Percentiles rank a stretch among this genome's conserved stretches.
Conservation (phyloP, 2,113 vertebrate species). For the Salvelinus namaycush region DNA sequence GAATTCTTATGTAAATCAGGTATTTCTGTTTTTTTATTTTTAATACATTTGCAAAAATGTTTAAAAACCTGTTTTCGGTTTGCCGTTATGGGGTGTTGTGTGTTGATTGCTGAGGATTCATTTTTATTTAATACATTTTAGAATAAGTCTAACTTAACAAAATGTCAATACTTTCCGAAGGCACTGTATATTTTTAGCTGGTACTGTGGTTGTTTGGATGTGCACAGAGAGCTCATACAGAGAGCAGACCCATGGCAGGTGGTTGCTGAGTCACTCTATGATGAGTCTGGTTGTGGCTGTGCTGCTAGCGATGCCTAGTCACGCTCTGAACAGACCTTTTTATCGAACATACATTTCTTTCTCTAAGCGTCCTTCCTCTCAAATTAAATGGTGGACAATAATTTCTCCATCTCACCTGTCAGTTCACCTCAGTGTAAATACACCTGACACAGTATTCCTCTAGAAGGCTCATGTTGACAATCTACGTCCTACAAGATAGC, state of each 20-base stretch:
- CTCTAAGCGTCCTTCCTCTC: neutral
- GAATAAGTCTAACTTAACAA: no score
- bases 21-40: no score
- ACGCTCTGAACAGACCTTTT: neutral
- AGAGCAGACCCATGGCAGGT: conserved; percentile 39
- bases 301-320: conserved; percentile 16
- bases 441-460: neutral
- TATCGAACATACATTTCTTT: neutral
- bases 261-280: conserved; percentile 51
- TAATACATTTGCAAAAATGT: no score
- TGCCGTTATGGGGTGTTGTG: no score
- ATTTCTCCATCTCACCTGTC: neutral
- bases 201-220: conserved; percentile 45
- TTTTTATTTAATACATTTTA: no score
- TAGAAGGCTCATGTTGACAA: neutral
- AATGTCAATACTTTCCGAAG: no score
- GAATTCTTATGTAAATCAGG: no score
- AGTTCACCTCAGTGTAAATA: neutral
- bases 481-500: conserved; percentile 3
- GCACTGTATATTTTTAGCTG: conserved; percentile 32
- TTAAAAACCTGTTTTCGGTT: no score
- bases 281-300: conserved; percentile 18
- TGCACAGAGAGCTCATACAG: conserved; percentile 29
- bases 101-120: no score
- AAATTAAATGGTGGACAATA: neutral